Conservation (phyloP, 2,113 vertebrate species). For the Pipa parva region DNA sequence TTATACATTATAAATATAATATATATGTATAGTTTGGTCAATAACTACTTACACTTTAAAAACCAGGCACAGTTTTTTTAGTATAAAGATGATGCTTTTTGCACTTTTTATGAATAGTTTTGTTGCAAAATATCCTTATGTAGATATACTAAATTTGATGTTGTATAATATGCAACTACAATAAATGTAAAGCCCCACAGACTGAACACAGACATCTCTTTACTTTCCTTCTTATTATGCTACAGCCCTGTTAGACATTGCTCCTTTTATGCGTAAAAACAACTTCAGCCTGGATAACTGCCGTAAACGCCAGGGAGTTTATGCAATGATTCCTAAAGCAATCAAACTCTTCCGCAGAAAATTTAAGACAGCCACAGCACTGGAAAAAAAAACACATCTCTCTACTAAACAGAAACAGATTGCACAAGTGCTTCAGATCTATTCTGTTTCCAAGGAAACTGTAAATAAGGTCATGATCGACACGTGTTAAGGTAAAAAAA, state of each 20-base stretch:
- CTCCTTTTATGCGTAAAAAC: slow-evolving; percentile 10
- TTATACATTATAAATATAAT: too few species aligned
- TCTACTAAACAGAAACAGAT: slow-evolving; percentile 23
- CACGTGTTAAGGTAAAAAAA: slow-evolving; percentile 13
- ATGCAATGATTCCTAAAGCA: background rate
- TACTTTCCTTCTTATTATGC: too few species aligned
- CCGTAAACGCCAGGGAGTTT: background rate
- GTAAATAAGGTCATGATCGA: slow-evolving; percentile 30
- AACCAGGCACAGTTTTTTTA: too few species aligned
- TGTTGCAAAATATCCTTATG: too few species aligned
- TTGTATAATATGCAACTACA: too few species aligned
- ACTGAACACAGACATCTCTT: too few species aligned
- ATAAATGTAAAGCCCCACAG: too few species aligned
- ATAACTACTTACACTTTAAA: too few species aligned
- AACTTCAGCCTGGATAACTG: background rate
- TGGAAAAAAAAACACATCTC: slow-evolving; percentile 37
- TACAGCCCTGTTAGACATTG: background rate
- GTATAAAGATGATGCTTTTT: too few species aligned
- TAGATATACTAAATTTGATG: too few species aligned
- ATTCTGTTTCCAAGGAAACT: slow-evolving; percentile 46
- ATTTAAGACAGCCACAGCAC: background rate
- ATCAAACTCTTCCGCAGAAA: background rate
- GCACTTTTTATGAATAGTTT: too few species aligned
- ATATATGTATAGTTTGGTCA: too few species aligned
- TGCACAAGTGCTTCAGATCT: slow-evolving; percentile 32